Base-by-base conservation (phyloP, 1,140 invertebrate species). In the Lepidotrigona ventralis region DNA sequence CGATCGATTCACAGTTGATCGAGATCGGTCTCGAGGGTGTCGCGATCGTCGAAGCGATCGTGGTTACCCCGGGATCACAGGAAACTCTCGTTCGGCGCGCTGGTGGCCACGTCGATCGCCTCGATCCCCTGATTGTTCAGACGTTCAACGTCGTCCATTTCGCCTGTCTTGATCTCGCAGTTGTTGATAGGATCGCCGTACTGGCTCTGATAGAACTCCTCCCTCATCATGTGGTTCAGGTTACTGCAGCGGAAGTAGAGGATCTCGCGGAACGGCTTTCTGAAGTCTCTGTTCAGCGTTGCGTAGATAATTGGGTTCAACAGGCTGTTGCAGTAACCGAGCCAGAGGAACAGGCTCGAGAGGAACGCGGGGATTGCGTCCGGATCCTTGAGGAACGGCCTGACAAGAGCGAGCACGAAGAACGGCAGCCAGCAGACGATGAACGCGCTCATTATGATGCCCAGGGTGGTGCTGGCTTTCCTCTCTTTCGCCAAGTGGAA, bases 371-470 rank as follows among this genome's bases (percentile, higher is more conserved):
- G 96, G 82, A 97, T 97, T 78, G 95, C 94, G 66, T 95, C 94
- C 70, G 94, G 96, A 81, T 95, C 95, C 78, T 90, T 94, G 8
- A 97, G 94, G 90, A 98, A 98, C n/a, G 96, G 98, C 90, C 96
- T 95, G 54, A 99, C 96, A 17, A 99, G 93, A 2, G 98, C 98
- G 56, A 99, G 95, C 14, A 99, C 97, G 93, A 99, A 99, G 93
- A 99, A 99, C 3, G 99, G 99, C 56, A 99, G 94, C 99, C 99
- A 99, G 92, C 99, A 99, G 78, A 99, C 95, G 23, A 97, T 98
- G 91, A 99, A 99, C 1, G 98, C 98, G 82, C 98, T 98, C 98
- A 99, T 98, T 74, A 99, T 99, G 78, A 99, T 99, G 21, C 98
- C 98, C 79, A 99, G 95, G 0, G 99, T 99, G 29, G 98, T 98